A percentile compares a stretch with the other conserved stretches of the same genome.
Conservation (phyloP, 2,888 invertebrate genomes). For the Lasioglossum malachurum region DNA sequence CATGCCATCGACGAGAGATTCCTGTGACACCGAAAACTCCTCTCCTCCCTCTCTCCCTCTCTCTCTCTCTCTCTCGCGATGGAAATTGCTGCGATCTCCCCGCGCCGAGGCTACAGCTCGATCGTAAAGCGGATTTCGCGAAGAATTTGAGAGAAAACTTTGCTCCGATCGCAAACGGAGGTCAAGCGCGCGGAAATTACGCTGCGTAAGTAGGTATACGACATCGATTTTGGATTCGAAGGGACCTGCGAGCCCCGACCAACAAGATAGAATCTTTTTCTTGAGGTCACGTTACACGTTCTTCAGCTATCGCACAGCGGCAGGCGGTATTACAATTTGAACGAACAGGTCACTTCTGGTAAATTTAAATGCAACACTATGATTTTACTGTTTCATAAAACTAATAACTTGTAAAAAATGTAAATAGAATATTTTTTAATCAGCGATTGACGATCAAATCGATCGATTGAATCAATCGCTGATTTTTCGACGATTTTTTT, state of each 20-base stretch:
- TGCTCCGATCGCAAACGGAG: not conserved
- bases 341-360: too few species aligned
- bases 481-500: too few species aligned
- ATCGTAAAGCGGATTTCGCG: slow-evolving; percentile 11
- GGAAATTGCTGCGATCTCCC: not conserved
- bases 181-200: slow-evolving; percentile 6
- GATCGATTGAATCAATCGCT: too few species aligned
- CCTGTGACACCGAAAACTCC: not conserved
- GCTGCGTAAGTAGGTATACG: not conserved
- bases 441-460: too few species aligned
- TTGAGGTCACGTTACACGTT: not conserved
- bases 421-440: too few species aligned
- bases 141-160: slow-evolving; percentile 10
- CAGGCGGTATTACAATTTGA: too few species aligned
- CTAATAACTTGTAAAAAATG: too few species aligned
- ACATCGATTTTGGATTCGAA: not conserved
- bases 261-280: not conserved
- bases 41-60: not conserved
- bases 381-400: too few species aligned
- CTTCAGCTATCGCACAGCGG: not conserved
- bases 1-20: not conserved
- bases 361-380: too few species aligned
- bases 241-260: not conserved
- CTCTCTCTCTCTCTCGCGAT: not conserved
- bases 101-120: not conserved